Evolutionary conservation across 2,888 invertebrate genomes (phyloP).

Genomic region (Odiellus spinosus): DNA sequence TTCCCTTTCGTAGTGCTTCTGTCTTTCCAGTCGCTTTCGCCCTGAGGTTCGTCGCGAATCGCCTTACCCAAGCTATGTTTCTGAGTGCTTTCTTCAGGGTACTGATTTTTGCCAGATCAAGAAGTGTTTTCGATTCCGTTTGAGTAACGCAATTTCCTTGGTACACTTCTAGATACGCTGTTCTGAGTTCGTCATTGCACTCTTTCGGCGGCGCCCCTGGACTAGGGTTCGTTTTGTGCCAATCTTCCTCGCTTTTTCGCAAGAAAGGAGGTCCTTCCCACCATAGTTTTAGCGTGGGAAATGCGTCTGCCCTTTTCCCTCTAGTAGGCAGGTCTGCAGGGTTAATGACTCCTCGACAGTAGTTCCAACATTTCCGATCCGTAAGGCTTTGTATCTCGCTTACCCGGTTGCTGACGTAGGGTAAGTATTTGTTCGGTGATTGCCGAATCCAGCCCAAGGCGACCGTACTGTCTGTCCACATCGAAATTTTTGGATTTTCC

Average conservation of each 20-base stretch:
- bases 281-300: constrained; percentile 16
- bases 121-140: no score
- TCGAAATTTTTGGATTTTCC: constrained; percentile 1
- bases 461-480: constrained; percentile 18
- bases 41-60: no score
- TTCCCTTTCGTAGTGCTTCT: no score
- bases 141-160: no score
- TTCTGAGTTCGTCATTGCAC: no score
- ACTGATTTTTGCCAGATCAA: no score
- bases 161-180: no score
- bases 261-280: constrained; percentile 21
- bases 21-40: no score
- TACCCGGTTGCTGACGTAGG: constrained; percentile 21
- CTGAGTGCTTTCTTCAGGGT: no score
- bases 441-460: constrained; percentile 19
- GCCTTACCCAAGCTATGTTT: no score
- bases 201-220: no score
- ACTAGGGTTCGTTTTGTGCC: neutral
- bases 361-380: constrained; percentile 14
- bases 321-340: constrained; percentile 23
- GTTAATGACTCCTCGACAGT: constrained; percentile 20
- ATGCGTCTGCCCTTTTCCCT: constrained; percentile 14
- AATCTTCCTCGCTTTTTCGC: neutral
- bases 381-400: constrained; percentile 16
- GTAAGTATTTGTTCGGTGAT: constrained; percentile 12